Conservation (phyloP, 2,888 invertebrate species). For the Hololepta plana region DNA sequence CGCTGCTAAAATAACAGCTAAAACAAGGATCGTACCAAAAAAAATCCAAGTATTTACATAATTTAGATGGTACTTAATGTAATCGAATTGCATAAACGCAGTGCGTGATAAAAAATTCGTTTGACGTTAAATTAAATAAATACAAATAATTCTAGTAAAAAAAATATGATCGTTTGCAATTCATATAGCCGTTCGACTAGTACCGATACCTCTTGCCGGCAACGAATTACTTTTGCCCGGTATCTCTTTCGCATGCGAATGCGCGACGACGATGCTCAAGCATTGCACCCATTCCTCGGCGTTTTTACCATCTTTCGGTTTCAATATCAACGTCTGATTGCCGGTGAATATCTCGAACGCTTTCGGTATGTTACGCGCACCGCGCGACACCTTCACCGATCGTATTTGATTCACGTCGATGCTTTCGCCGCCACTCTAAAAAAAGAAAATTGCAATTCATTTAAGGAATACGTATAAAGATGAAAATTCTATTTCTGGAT, state of each 20-base stretch:
- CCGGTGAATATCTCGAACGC: slow-evolving; percentile 94
- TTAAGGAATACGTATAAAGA: too few species aligned
- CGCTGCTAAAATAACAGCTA: too few species aligned
- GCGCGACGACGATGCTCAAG: slow-evolving; percentile 81
- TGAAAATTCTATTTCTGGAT: too few species aligned
- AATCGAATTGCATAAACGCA: too few species aligned
- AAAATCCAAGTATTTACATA: too few species aligned
- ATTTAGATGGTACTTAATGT: too few species aligned
- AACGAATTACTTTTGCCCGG: slow-evolving; percentile 29
- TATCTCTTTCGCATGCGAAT: slow-evolving; percentile 49
- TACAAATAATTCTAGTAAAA: too few species aligned
- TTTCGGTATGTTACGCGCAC: slow-evolving; percentile 83
- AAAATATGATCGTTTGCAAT: too few species aligned
- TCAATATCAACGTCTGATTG: slow-evolving; percentile 79
- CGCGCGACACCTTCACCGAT: slow-evolving; percentile 83
- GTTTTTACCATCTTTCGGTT: slow-evolving; percentile 86
- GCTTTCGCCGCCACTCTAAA: slow-evolving; percentile 64
- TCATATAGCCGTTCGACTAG: slow-evolving; percentile 24
- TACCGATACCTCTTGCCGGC: slow-evolving; percentile 26
- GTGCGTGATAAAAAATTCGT: too few species aligned
- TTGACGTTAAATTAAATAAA: too few species aligned
- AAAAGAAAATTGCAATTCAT: too few species aligned
- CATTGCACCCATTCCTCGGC: slow-evolving; percentile 95
- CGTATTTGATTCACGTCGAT: slow-evolving; percentile 88
- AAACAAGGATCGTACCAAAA: too few species aligned